A percentile compares a stretch with the other conserved stretches of the same genome.
Conservation (phyloP, 1,140 invertebrate genomes). For the Chironomus tepperi region DNA sequence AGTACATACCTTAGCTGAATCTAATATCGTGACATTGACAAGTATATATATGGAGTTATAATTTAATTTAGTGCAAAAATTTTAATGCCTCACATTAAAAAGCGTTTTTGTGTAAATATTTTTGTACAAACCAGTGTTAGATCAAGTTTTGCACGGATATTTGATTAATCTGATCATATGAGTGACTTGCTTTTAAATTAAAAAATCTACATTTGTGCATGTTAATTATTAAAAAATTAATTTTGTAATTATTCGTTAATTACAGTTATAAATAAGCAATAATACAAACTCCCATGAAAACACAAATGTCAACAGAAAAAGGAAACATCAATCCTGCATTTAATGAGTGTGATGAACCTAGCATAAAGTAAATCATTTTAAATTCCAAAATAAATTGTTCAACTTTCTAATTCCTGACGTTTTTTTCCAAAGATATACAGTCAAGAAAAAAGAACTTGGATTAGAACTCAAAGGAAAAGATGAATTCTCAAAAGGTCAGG, state of each 20-base stretch:
- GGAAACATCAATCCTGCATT: constrained; percentile 37
- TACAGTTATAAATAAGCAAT: not conserved
- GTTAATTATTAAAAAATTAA: too few species aligned
- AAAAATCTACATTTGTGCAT: too few species aligned
- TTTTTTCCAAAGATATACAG: constrained; percentile 21
- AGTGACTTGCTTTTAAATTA: too few species aligned
- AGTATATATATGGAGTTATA: not conserved
- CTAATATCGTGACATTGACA: not conserved
- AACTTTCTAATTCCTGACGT: not conserved
- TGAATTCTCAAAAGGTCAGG: constrained; percentile 38
- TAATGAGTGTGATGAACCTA: constrained; percentile 32
- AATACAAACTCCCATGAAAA: constrained; percentile 19
- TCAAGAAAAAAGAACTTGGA: constrained; percentile 32
- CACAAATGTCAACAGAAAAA: constrained; percentile 29
- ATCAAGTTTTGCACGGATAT: too few species aligned
- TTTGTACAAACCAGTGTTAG: too few species aligned
- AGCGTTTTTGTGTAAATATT: too few species aligned
- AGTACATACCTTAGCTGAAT: not conserved
- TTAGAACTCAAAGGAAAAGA: constrained; percentile 44
- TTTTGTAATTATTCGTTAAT: too few species aligned
- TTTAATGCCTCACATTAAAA: not conserved
- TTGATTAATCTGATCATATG: too few species aligned
- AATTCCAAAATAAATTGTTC: too few species aligned
- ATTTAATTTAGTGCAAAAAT: constrained; percentile 10
- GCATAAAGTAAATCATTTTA: not conserved